These are phyloP conservation scores for Mylabris phalerata DNA, from an alignment of 1,140 invertebrate genomes.

Conservation along the genomic window DNA sequence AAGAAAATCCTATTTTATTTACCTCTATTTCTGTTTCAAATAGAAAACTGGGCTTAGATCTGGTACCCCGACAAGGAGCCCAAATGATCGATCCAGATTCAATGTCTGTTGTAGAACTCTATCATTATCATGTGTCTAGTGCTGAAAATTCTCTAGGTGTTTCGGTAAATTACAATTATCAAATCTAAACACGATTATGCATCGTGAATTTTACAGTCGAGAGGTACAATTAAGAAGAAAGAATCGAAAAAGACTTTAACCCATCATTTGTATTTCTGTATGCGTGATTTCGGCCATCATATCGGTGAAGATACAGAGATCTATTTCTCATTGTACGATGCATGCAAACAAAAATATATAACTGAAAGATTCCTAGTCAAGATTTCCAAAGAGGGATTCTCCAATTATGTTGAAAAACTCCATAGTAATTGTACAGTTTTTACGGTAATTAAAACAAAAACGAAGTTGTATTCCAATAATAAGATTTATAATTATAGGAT, in stretches of 20 bases:
- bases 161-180: slow-evolving; percentile 50
- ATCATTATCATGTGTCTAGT: slow-evolving; percentile 78
- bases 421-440: slow-evolving; percentile 85
- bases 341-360: slow-evolving; percentile 59
- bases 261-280: slow-evolving; percentile 80
- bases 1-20: slow-evolving; percentile 42
- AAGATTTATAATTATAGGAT: slow-evolving; percentile 39
- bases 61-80: slow-evolving; percentile 80
- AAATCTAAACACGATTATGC: not conserved
- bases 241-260: slow-evolving; percentile 62
- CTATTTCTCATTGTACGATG: slow-evolving; percentile 81
- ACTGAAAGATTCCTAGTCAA: slow-evolving; percentile 84
- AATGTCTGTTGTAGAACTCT: slow-evolving; percentile 81
- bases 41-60: slow-evolving; percentile 85
- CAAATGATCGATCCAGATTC: slow-evolving; percentile 83
- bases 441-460: slow-evolving; percentile 52
- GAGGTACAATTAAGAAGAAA: slow-evolving; percentile 45
- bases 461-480: no score
- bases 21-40: no score
- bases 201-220: slow-evolving; percentile 23
- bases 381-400: slow-evolving; percentile 83
- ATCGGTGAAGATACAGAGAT: slow-evolving; percentile 84
- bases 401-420: slow-evolving; percentile 80
- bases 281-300: slow-evolving; percentile 79
- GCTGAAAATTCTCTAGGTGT: slow-evolving; percentile 70